Conservation (phyloP, 2,888 invertebrate genomes). For the Dichetophora obliterata region DNA sequence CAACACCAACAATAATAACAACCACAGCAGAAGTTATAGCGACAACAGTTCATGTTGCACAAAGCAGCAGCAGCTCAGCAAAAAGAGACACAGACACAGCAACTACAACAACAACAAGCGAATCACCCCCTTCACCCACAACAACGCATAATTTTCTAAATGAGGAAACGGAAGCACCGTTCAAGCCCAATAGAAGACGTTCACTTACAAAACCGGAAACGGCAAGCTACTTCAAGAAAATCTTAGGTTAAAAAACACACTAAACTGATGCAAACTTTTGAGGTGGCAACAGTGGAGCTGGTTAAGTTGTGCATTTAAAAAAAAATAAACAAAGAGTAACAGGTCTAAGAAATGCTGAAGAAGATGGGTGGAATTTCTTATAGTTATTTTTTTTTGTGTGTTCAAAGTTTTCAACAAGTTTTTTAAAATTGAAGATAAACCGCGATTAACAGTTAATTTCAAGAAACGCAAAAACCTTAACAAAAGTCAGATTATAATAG, state of each 20-base stretch:
- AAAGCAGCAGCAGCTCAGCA: constrained; percentile 10
- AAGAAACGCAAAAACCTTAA: background rate
- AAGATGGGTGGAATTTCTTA: background rate
- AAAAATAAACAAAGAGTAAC: background rate
- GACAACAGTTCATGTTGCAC: background rate
- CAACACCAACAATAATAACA: constrained; percentile 40
- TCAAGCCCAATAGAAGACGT: constrained; percentile 69
- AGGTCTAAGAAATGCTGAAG: background rate
- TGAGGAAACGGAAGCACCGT: constrained; percentile 67
- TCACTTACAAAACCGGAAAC: constrained; percentile 68
- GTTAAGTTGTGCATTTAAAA: background rate
- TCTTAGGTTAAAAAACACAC: constrained; percentile 63
- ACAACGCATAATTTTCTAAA: constrained; percentile 67
- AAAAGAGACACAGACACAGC: constrained; percentile 2
- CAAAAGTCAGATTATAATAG: background rate
- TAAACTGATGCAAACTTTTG: background rate
- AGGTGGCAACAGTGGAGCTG: background rate
- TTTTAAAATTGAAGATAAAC: too few relatives aligned
- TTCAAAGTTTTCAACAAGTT: too few relatives aligned
- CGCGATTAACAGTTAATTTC: background rate
- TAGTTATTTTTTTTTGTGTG: too few relatives aligned
- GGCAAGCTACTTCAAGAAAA: constrained; percentile 69
- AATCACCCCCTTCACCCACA: constrained; percentile 39
- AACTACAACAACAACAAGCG: constrained; percentile 47
- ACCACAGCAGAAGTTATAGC: constrained; percentile 43